phyloP scores from a whole-genome alignment of 2,888 invertebrate species.

The Lacanobia wlatinum region DNA sequence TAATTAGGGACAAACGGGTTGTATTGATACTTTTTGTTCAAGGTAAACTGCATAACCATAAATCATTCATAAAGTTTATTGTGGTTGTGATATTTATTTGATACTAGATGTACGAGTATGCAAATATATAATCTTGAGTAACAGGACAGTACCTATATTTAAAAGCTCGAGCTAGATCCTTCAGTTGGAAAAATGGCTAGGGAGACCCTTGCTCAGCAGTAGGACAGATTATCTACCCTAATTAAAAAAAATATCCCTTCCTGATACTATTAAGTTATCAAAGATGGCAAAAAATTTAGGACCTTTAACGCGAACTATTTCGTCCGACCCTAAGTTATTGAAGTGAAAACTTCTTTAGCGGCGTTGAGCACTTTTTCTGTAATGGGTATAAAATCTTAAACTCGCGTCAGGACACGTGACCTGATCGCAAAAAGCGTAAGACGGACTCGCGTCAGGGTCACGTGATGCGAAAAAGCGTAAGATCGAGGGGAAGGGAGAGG shows the following conservation, averaged over 20 bases:
- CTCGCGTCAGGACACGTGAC: too few species aligned
- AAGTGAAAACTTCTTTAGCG: too few species aligned
- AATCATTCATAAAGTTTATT: background rate
- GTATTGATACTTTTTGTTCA: conserved; percentile 33
- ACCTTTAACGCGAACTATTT: background rate
- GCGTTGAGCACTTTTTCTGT: too few species aligned
- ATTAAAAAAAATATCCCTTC: background rate
- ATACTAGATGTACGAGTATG: background rate
- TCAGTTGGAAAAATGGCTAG: too few species aligned
- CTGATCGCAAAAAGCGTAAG: too few species aligned
- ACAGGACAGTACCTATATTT: background rate
- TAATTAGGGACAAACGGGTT: conserved; percentile 36
- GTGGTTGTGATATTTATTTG: background rate
- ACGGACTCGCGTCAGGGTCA: too few species aligned
- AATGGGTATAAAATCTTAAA: too few species aligned
- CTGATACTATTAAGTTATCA: background rate
- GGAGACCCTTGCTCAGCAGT: too few species aligned
- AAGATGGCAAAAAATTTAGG: too few species aligned
- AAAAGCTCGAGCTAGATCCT: background rate
- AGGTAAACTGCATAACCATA: conserved; percentile 29
- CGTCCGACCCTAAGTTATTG: background rate
- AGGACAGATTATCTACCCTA: too few species aligned
- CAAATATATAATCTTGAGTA: background rate
- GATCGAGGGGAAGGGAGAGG: too few species aligned
- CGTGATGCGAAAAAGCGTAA: too few species aligned